Percentiles rank a stretch among this genome's conserved stretches.
phyloP scores from a whole-genome alignment of 2,888 invertebrate genomes.

The Apamea epomidion region DNA sequence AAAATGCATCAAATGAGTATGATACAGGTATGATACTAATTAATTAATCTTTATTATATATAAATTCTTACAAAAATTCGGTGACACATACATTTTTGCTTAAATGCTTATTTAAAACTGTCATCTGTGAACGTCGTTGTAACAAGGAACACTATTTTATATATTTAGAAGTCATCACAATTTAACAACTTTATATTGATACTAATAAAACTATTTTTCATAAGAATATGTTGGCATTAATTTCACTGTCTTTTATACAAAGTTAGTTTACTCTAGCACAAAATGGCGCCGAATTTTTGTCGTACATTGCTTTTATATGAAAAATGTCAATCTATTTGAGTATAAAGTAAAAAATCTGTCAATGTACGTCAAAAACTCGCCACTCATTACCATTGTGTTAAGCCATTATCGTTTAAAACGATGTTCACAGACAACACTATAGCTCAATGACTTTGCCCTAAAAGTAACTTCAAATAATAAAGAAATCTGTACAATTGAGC shows the following conservation, averaged over 20 bases:
- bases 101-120: conserved; percentile 74
- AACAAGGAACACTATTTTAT: conserved; percentile 32
- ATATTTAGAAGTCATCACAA: conserved; percentile 27
- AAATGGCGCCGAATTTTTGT: conserved; percentile 12
- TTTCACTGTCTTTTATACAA: conserved; percentile 58
- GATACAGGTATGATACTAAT: conserved; percentile 83
- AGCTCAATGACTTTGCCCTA: conserved; percentile 62
- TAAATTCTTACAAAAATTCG: conserved; percentile 87
- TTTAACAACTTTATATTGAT: conserved; percentile 25
- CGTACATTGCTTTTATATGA: conserved; percentile 40
- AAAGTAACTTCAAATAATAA: conserved; percentile 62
- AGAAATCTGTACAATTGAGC: conserved; percentile 71
- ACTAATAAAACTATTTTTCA: conserved; percentile 53
- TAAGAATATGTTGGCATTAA: conserved; percentile 63
- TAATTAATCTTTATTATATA: conserved; percentile 69
- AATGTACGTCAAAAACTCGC: conserved; percentile 39
- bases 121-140: conserved; percentile 52
- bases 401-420: conserved; percentile 32
- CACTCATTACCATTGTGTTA: background rate
- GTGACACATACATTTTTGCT: conserved; percentile 74
- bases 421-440: conserved; percentile 61
- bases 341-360: conserved; percentile 47
- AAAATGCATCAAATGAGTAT: conserved; percentile 89
- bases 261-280: conserved; percentile 30
- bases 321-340: conserved; percentile 32